A percentile compares a stretch with the other conserved stretches of the same genome.
phyloP scores from a whole-genome alignment of 92 coral and sea anemone species.

The Isaurus tuberculatus region DNA sequence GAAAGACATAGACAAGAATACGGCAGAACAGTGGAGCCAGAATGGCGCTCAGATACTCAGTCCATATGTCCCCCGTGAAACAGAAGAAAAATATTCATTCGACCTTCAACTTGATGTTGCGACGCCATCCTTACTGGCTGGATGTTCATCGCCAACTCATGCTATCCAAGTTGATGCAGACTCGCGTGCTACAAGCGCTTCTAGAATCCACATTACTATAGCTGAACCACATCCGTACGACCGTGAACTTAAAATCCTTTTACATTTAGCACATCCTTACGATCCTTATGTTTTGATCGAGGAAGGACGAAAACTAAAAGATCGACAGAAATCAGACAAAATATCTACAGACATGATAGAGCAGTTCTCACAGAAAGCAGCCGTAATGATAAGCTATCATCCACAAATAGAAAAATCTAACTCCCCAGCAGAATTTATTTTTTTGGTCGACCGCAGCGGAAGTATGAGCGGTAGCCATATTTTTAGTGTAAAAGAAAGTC shows the following conservation, averaged over 20 bases:
- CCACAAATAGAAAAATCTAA: conserved; percentile 67
- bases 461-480: conserved; percentile 97
- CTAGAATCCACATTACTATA: conserved; percentile 85
- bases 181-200: conserved; percentile 85
- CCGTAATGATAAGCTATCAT: conserved; percentile 84
- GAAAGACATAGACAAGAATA: conserved; percentile 53
- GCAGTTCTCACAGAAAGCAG: conserved; percentile 77
- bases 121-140: conserved; percentile 93
- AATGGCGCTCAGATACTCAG: conserved; percentile 82
- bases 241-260: conserved; percentile 81
- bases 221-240: conserved; percentile 93
- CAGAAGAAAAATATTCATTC: conserved; percentile 87
- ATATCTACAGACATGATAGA: conserved; percentile 56
- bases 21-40: conserved; percentile 39
- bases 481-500: conserved; percentile 88
- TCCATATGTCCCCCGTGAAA: conserved; percentile 75
- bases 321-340: conserved; percentile 28
- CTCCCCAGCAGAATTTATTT: conserved; percentile 76
- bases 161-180: conserved; percentile 99
- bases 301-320: conserved; percentile 69
- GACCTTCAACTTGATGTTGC: conserved; percentile 87
- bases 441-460: conserved; percentile 97
- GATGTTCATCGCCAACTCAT: conserved; percentile 93
- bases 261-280: conserved; percentile 86
- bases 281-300: conserved; percentile 93